These are phyloP conservation scores for Ostrea denselamellosa DNA, from an alignment of 1,140 invertebrate genomes.

Conservation along the genomic window DNA sequence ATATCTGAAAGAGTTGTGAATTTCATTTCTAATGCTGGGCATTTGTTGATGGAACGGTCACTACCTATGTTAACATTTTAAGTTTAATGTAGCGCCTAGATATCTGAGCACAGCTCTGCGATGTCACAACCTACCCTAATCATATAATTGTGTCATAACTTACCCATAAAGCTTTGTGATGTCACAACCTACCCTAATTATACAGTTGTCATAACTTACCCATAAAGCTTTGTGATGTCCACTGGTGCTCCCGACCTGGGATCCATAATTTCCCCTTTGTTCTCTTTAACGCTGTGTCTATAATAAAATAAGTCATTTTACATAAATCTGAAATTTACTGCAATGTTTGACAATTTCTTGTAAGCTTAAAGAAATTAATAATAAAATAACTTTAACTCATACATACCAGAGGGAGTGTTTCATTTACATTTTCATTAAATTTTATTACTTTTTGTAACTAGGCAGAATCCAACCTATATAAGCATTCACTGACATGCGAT, in stretches of 20 bases:
- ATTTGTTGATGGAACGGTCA: too few relatives aligned
- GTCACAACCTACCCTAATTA: background rate
- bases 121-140: conserved; percentile 33
- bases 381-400: too few relatives aligned
- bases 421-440: too few relatives aligned
- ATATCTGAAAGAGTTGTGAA: too few relatives aligned
- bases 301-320: background rate
- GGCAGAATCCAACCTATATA: too few relatives aligned
- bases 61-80: too few relatives aligned
- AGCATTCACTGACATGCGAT: too few relatives aligned
- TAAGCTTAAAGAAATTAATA: too few relatives aligned
- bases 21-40: too few relatives aligned
- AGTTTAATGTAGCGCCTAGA: too few relatives aligned
- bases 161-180: background rate
- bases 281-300: conserved; percentile 56
- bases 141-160: conserved; percentile 54
- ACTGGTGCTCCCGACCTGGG: conserved; percentile 57
- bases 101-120: background rate
- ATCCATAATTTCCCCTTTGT: conserved; percentile 62
- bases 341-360: background rate
- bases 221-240: conserved; percentile 58
- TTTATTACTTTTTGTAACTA: too few relatives aligned
- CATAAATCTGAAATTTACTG: background rate
- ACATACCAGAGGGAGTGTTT: too few relatives aligned
- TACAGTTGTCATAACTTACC: conserved; percentile 26